Percentiles rank a stretch among this genome's conserved stretches.
Conservation (phyloP, 1,140 invertebrate species). For the Monochamus saltuarius region DNA sequence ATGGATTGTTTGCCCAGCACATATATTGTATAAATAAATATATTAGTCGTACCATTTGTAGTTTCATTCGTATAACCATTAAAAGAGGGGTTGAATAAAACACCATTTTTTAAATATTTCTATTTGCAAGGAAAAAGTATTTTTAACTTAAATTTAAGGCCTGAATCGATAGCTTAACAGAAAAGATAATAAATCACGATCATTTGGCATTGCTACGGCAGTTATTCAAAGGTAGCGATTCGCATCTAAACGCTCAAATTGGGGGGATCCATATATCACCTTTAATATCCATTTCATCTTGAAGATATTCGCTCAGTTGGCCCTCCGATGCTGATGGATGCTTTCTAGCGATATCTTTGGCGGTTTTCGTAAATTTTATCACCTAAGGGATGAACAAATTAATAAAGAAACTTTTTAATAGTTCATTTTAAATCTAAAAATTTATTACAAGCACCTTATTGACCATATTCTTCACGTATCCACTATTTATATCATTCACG, state of each 20-base stretch:
- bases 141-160: conserved; percentile 5
- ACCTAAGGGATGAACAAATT: conserved; percentile 36
- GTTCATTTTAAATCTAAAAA: no score
- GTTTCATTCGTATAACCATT: no score
- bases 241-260: conserved; percentile 2
- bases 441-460: conserved; percentile 31
- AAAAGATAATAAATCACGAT: conserved; percentile 14
- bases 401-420: conserved; percentile 8
- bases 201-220: conserved; percentile 11
- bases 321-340: conserved; percentile 45
- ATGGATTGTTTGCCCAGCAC: conserved; percentile 29
- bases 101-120: no score
- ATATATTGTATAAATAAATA: conserved; percentile 30
- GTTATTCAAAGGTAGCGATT: neutral
- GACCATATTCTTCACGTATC: conserved; percentile 39
- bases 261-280: conserved; percentile 48
- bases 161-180: neutral
- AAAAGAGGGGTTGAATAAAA: neutral
- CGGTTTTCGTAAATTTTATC: conserved; percentile 43
- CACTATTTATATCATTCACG: conserved; percentile 20
- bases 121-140: neutral
- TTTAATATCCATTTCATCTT: conserved; percentile 39
- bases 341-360: conserved; percentile 42
- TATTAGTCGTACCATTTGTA: conserved; percentile 8
- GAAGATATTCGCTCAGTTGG: conserved; percentile 45